phyloP scores from a whole-genome alignment of 2,797 vertebrate genomes.

The Clamator glandarius region DNA sequence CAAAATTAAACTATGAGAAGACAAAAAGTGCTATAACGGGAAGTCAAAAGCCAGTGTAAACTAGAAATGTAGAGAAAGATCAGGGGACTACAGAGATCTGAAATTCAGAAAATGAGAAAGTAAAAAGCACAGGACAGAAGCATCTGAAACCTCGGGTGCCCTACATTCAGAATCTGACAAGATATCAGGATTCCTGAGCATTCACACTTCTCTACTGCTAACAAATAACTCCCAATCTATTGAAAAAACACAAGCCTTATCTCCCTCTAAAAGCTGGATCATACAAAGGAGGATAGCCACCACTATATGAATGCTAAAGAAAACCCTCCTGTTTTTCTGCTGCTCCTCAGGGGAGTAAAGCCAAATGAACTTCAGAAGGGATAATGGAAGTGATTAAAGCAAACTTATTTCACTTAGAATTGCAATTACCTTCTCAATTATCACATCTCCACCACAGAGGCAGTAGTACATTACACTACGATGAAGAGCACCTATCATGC shows the following conservation, averaged over 20 bases:
- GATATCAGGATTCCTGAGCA: neutral
- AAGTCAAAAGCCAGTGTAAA: neutral
- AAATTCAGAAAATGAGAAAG: constrained; percentile 17
- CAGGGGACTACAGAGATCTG: neutral
- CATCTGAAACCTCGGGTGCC: neutral
- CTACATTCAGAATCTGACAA: constrained; percentile 1
- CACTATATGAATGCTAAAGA: constrained; percentile 10
- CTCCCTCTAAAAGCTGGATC: neutral
- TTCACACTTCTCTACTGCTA: constrained; percentile 8
- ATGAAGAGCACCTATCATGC: neutral
- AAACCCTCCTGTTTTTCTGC: constrained; percentile 15
- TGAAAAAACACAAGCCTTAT: neutral
- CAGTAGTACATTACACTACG: neutral
- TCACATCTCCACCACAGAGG: neutral
- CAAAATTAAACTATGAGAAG: neutral
- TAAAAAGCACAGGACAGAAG: neutral
- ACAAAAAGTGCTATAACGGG: neutral
- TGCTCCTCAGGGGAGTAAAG: neutral
- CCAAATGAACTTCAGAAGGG: neutral
- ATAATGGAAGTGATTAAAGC: constrained; percentile 17
- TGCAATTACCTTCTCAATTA: neutral
- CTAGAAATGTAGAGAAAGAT: neutral
- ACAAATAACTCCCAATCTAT: neutral
- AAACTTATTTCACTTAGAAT: constrained; percentile 20
- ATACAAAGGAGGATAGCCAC: constrained; percentile 26